Percentiles rank a stretch among this genome's conserved stretches.
Conservation (phyloP, 2,888 invertebrate genomes). For the Eristalinus aeneus region DNA sequence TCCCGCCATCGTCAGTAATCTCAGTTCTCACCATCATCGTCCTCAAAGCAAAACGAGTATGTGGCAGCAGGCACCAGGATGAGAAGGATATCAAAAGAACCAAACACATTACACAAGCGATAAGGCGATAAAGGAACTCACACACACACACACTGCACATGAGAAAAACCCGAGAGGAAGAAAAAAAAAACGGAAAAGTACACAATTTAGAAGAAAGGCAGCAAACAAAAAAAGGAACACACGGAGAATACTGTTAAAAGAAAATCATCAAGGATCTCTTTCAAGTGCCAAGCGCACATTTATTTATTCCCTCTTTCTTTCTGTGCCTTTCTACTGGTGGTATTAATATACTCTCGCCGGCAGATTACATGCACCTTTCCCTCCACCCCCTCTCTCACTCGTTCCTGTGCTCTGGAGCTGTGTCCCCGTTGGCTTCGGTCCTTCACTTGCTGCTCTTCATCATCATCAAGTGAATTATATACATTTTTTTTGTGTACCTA, state of each 20-base stretch:
- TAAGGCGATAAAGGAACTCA: not conserved
- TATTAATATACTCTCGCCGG: not conserved
- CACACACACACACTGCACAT: not conserved
- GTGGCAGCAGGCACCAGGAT: not conserved
- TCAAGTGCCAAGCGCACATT: conserved; percentile 30
- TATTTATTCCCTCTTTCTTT: conserved; percentile 12
- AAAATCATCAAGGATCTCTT: conserved; percentile 44
- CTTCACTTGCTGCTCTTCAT: not conserved
- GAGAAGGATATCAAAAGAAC: conserved; percentile 26
- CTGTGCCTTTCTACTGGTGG: not conserved
- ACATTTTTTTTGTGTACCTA: not conserved
- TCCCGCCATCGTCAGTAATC: not conserved
- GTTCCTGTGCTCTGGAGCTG: not conserved
- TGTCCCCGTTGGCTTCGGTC: not conserved
- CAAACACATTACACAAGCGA: conserved; percentile 14
- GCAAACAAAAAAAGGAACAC: not conserved
- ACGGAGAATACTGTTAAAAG: conserved; percentile 8
- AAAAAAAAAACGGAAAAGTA: conserved; percentile 3
- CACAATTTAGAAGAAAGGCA: not conserved
- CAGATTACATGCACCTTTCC: not conserved
- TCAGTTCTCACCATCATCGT: not conserved
- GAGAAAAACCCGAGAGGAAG: not conserved
- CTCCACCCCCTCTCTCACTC: not conserved
- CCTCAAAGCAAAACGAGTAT: not conserved
- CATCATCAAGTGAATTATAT: conserved; percentile 7